Evolutionary conservation across 2,888 invertebrate species (phyloP).

Genomic region (Eucera pruinosa): DNA sequence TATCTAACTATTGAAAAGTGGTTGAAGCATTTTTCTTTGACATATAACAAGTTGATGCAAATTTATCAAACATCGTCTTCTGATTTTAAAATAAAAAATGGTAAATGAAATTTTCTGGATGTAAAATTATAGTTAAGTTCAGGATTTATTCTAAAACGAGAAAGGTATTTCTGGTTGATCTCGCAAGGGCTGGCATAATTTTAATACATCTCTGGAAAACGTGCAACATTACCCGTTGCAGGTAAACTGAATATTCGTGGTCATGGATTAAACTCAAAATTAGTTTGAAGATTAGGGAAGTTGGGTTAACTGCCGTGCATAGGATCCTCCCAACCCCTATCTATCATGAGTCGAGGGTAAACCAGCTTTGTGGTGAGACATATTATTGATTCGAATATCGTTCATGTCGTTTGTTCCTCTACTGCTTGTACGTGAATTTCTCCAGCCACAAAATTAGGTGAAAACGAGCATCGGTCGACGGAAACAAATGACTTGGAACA

Average conservation of each 20-base stretch:
- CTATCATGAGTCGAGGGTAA: slow-evolving; percentile 54
- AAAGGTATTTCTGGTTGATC: neutral
- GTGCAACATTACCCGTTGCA: slow-evolving; percentile 33
- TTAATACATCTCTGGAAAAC: slow-evolving; percentile 40
- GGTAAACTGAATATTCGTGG: slow-evolving; percentile 63
- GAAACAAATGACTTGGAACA: neutral
- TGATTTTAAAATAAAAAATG: too few species aligned
- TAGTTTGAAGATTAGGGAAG: slow-evolving; percentile 78
- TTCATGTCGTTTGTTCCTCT: slow-evolving; percentile 20
- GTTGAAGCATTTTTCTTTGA: too few species aligned
- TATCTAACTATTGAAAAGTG: too few species aligned
- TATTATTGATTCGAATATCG: slow-evolving; percentile 53
- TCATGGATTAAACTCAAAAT: slow-evolving; percentile 76
- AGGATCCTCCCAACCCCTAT: slow-evolving; percentile 45
- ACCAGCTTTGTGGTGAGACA: slow-evolving; percentile 49
- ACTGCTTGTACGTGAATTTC: too few species aligned
- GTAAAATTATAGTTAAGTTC: too few species aligned
- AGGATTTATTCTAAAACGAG: too few species aligned
- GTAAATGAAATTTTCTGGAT: too few species aligned
- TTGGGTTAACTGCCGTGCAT: slow-evolving; percentile 71
- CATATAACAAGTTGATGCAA: too few species aligned
- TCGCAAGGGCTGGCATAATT: slow-evolving; percentile 39
- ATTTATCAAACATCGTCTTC: too few species aligned
- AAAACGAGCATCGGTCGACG: neutral
- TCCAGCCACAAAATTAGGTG: neutral